Conservation (phyloP, 2,113 vertebrate species). For the Syngnathoides biaculeatus region DNA sequence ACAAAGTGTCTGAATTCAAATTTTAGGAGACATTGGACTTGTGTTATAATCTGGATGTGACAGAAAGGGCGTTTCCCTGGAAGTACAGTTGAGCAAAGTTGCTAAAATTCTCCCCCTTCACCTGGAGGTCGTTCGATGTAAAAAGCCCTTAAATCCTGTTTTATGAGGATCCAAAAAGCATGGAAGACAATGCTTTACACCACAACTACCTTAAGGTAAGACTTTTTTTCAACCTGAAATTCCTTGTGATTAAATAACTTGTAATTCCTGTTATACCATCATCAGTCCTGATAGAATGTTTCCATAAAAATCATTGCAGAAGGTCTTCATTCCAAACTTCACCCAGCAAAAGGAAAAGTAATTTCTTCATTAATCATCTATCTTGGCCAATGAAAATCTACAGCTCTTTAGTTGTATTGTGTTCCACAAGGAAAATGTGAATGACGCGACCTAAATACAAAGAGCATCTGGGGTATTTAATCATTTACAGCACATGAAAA, state of each 20-base stretch:
- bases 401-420: background rate
- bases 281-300: background rate
- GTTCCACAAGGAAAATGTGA: constrained; percentile 4
- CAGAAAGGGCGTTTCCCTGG: constrained; percentile 44
- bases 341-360: background rate
- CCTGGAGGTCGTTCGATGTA: background rate
- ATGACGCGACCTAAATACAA: constrained; percentile 11
- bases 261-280: background rate
- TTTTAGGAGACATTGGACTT: constrained; percentile 10
- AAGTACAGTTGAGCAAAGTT: constrained; percentile 28
- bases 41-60: constrained; percentile 25
- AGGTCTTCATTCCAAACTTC: constrained; percentile 3
- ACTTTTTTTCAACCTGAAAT: constrained; percentile 3
- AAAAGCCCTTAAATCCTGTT: constrained; percentile 12
- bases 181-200: constrained; percentile 78
- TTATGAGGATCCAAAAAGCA: constrained; percentile 73
- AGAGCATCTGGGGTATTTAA: constrained; percentile 3
- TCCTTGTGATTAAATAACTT: background rate
- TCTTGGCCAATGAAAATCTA: background rate
- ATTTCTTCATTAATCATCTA: constrained; percentile 9
- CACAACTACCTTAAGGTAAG: constrained; percentile 82
- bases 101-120: constrained; percentile 29
- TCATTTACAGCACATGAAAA: constrained; percentile 17
- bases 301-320: background rate
- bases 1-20: constrained; percentile 3